A percentile compares a stretch with the other conserved stretches of the same genome.
Evolutionary conservation across 2,797 vertebrate species (phyloP).

Genomic region (Hoplostethus atlanticus): DNA sequence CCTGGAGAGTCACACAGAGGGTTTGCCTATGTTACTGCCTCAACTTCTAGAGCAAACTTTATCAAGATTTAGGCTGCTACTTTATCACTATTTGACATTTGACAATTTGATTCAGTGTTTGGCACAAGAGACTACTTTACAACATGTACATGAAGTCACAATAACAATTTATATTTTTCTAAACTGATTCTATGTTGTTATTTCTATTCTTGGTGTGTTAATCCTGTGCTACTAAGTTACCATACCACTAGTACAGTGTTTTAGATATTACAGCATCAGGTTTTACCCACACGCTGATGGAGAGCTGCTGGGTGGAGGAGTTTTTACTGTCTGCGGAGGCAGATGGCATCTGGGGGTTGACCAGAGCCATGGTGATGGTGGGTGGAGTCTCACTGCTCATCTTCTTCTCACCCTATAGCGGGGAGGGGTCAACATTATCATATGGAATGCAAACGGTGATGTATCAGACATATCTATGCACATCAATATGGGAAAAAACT

Average conservation of each 20-base stretch:
- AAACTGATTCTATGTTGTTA: background rate
- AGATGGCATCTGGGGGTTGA: constrained; percentile 80
- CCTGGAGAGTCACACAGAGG: constrained; percentile 73
- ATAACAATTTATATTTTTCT: too few relatives aligned
- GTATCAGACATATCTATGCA: background rate
- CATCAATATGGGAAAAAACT: background rate
- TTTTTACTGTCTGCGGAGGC: constrained; percentile 78
- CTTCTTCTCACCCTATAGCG: constrained; percentile 79
- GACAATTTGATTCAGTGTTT: too few relatives aligned
- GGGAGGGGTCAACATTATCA: constrained; percentile 30
- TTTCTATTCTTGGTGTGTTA: constrained; percentile 6
- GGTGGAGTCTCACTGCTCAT: constrained; percentile 80
- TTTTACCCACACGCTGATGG: constrained; percentile 88
- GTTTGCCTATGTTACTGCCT: background rate
- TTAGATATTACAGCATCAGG: constrained; percentile 26
- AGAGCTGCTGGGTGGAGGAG: constrained; percentile 86
- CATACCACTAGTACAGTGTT: constrained; percentile 27
- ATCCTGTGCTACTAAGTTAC: constrained; percentile 19
- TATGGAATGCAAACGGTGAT: constrained; percentile 10
- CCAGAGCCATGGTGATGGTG: constrained; percentile 83
- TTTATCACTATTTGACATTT: background rate
- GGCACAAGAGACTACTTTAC: background rate
- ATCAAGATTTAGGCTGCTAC: constrained; percentile 8
- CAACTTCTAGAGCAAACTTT: background rate
- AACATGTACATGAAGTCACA: too few relatives aligned